phyloP scores from a whole-genome alignment of 2,797 vertebrate genomes.

The Notolepis coatsorum region DNA sequence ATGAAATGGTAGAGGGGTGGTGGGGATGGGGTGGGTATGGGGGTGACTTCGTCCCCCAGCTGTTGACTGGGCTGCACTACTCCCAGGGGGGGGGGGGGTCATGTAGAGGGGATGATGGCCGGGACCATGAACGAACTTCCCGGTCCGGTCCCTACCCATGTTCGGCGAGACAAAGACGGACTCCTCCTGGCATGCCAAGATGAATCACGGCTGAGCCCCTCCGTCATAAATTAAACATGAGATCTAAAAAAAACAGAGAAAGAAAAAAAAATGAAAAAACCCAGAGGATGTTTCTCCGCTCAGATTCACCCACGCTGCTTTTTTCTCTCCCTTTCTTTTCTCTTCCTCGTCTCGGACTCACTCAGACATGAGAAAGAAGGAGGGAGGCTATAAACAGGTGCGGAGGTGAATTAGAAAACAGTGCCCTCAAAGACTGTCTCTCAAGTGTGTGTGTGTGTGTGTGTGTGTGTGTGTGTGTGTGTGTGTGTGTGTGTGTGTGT shows the following conservation, averaged over 20 bases:
- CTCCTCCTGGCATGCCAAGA: slow-evolving; percentile 80
- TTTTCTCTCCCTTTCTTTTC: slow-evolving; percentile 32
- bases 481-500: slow-evolving; percentile 5
- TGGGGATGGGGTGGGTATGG: no score
- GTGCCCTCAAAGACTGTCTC: slow-evolving; percentile 76
- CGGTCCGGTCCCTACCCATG: slow-evolving; percentile 73
- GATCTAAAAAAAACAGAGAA: slow-evolving; percentile 85
- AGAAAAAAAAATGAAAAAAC: slow-evolving; percentile 83
- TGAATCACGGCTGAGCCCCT: slow-evolving; percentile 80
- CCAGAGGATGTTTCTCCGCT: slow-evolving; percentile 85
- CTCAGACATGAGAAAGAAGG: slow-evolving; percentile 74
- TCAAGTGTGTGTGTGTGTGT: slow-evolving; percentile 25
- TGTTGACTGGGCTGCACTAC: slow-evolving; percentile 75
- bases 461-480: slow-evolving; percentile 13
- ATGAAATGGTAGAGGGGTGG: slow-evolving; percentile 59
- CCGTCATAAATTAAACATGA: slow-evolving; percentile 86
- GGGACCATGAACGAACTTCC: neutral
- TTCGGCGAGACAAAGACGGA: slow-evolving; percentile 80
- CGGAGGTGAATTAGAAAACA: slow-evolving; percentile 80
- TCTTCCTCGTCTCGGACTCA: slow-evolving; percentile 73
- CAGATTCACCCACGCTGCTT: slow-evolving; percentile 84
- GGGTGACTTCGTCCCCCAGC: slow-evolving; percentile 69
- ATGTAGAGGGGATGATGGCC: neutral
- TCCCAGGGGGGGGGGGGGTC: slow-evolving; percentile 15
- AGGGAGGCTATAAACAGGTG: slow-evolving; percentile 78